Evolutionary conservation across 2,888 invertebrate species (phyloP).

Genomic region (Leptothorax acervorum): DNA sequence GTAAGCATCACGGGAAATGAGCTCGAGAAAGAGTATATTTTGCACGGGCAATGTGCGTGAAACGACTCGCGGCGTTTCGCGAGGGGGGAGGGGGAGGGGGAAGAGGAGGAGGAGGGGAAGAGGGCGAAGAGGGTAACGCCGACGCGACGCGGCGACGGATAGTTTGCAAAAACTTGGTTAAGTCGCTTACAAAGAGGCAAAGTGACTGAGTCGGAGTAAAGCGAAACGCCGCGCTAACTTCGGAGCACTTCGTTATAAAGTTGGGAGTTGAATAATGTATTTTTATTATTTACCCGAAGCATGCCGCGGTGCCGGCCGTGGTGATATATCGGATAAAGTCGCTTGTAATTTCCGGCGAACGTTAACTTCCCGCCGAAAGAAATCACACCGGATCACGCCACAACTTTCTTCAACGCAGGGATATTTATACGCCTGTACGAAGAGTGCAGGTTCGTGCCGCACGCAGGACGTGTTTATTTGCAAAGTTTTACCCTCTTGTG

Average conservation of each 20-base stretch:
- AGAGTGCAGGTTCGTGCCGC: constrained; percentile 6
- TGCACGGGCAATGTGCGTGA: constrained; percentile 51
- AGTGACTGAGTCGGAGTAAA: constrained; percentile 58
- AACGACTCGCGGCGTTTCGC: constrained; percentile 53
- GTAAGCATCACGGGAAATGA: constrained; percentile 51
- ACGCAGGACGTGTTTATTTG: constrained; percentile 40
- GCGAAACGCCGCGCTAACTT: constrained; percentile 63
- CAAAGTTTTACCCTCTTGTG: constrained; percentile 10
- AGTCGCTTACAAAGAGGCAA: constrained; percentile 63
- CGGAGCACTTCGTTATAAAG: constrained; percentile 63
- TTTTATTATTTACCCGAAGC: constrained; percentile 64
- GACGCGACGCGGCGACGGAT: constrained; percentile 48
- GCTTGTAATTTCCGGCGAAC: constrained; percentile 56
- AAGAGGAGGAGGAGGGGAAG: neutral
- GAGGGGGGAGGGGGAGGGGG: neutral
- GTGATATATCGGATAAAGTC: constrained; percentile 57
- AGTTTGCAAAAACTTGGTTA: constrained; percentile 65
- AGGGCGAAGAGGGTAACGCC: constrained; percentile 18
- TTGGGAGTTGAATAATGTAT: constrained; percentile 66
- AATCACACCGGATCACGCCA: constrained; percentile 56
- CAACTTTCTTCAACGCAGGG: constrained; percentile 35
- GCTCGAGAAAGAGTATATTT: constrained; percentile 42
- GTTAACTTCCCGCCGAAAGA: constrained; percentile 52
- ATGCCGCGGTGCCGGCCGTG: constrained; percentile 32
- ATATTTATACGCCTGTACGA: constrained; percentile 43